Base-by-base conservation (phyloP, 2,888 invertebrate genomes). In the Aradus depressus region DNA sequence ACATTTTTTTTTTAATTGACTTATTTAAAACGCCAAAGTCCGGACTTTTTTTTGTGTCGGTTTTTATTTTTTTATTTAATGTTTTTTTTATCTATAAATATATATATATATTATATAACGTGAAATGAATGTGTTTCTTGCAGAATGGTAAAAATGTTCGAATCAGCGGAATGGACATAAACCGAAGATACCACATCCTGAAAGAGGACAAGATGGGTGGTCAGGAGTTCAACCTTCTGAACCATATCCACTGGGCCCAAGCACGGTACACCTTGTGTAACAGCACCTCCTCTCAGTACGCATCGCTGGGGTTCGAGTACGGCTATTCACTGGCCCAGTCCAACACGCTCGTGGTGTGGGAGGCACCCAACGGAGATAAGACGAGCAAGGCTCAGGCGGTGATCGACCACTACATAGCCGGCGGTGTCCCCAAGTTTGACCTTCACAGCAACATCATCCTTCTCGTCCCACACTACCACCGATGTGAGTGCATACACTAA, bases 311-410 rank as follows among this genome's bases (percentile, higher is more conserved):
- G 16, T 49, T 49, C 70, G 89, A 91, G 66, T 68, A 81, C 1
- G 90, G 89, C 43, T 90, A 83, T 67, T 81, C 87, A 5, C 77
- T 81, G 70, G 80, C 81, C 44, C 81, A 82, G 64, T 84, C 87
- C 2, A 73, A 81, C 60, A 68, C 80, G 22, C 71, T 88, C 56
- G 75, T 80, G 0, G 71, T 83, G n/a, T 88, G 87, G 88, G 88
- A 88, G 69, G 87, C 83, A 35, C 89, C 89, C 70, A 90, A 87
- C 67, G 88, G 89, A 0, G 88, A 89, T 68, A 89, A 89, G 64
- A 77, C 77, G 55, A 87, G 88, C 70, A 82, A 77, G 0, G 78
- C 79, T 37, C 80, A 81, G 60, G 75, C 80, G 4, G 72, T 84
- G 64, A 72, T 81, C 59, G 77, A 81, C 63, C 74, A 75, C 23